Evolutionary conservation across 2,113 vertebrate genomes (phyloP).

Genomic region (Sinocyclocheilus grahami): DNA sequence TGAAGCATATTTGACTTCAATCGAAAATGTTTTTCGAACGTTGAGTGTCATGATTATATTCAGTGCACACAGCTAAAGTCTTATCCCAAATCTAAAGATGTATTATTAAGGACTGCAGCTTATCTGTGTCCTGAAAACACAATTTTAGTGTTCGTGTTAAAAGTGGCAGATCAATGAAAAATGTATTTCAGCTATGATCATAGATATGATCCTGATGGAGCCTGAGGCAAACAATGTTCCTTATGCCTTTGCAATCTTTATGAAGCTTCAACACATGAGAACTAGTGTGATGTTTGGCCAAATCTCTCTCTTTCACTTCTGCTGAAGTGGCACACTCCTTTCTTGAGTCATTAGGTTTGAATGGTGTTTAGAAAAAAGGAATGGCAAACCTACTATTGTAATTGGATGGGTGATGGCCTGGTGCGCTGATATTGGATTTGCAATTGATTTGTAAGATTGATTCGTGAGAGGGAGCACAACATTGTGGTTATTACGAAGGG

Average conservation of each 20-base stretch:
- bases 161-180: slow-evolving; percentile 28
- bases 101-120: background rate
- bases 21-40: background rate
- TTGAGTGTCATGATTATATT: background rate
- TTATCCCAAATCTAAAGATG: background rate
- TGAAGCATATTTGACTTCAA: background rate
- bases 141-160: background rate
- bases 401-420: slow-evolving; percentile 35
- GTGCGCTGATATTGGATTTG: slow-evolving; percentile 28
- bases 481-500: background rate
- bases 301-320: slow-evolving; percentile 18
- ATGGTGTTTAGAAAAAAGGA: slow-evolving; percentile 46
- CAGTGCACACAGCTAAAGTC: slow-evolving; percentile 2
- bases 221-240: background rate
- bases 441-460: slow-evolving; percentile 40
- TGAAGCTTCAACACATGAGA: slow-evolving; percentile 5
- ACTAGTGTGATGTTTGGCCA: slow-evolving; percentile 18
- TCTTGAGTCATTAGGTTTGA: slow-evolving; percentile 57
- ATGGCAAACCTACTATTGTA: slow-evolving; percentile 32
- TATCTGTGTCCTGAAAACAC: background rate
- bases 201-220: slow-evolving; percentile 13
- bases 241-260: background rate
- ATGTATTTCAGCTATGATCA: slow-evolving; percentile 10
- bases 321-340: slow-evolving; percentile 42
- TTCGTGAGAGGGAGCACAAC: slow-evolving; percentile 1